phyloP scores from a whole-genome alignment of 1,140 invertebrate species.

The Apis florea region DNA sequence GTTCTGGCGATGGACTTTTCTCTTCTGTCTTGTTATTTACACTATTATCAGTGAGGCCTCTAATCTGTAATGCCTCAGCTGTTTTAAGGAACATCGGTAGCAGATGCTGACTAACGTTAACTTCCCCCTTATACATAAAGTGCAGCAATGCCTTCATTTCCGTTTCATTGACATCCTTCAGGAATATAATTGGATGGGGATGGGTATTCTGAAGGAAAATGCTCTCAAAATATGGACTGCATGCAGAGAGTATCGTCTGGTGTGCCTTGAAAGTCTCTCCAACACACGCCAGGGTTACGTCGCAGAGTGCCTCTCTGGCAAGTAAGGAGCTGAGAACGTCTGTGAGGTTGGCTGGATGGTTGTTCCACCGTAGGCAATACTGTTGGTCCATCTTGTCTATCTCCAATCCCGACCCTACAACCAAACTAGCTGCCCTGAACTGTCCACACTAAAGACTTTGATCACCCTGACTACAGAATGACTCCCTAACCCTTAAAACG shows the following conservation, averaged over 20 bases:
- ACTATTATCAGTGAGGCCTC: constrained; percentile 93
- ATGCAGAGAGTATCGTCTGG: constrained; percentile 95
- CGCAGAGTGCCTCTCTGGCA: constrained; percentile 92
- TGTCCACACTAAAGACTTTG: constrained; percentile 59
- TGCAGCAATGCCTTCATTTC: constrained; percentile 93
- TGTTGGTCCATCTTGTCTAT: constrained; percentile 92
- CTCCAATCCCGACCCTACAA: constrained; percentile 78
- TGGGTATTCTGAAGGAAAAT: constrained; percentile 95
- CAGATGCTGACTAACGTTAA: constrained; percentile 93
- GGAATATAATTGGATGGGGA: constrained; percentile 95
- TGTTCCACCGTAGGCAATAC: constrained; percentile 97
- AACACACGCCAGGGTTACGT: constrained; percentile 95
- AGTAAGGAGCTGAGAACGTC: constrained; percentile 92
- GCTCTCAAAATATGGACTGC: constrained; percentile 96
- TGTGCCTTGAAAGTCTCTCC: constrained; percentile 95
- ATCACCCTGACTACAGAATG: constrained; percentile 64
- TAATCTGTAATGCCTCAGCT: constrained; percentile 93
- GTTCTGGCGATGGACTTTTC: constrained; percentile 76
- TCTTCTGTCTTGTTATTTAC: constrained; percentile 78
- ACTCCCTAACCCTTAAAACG: constrained; percentile 68
- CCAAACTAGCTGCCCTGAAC: constrained; percentile 73
- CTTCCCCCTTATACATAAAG: constrained; percentile 96
- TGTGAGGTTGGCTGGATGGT: constrained; percentile 93
- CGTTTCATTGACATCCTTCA: constrained; percentile 92
- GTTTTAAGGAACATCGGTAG: constrained; percentile 94